Base-by-base conservation (phyloP, 1,140 invertebrate genomes). In the Diprion similis region DNA sequence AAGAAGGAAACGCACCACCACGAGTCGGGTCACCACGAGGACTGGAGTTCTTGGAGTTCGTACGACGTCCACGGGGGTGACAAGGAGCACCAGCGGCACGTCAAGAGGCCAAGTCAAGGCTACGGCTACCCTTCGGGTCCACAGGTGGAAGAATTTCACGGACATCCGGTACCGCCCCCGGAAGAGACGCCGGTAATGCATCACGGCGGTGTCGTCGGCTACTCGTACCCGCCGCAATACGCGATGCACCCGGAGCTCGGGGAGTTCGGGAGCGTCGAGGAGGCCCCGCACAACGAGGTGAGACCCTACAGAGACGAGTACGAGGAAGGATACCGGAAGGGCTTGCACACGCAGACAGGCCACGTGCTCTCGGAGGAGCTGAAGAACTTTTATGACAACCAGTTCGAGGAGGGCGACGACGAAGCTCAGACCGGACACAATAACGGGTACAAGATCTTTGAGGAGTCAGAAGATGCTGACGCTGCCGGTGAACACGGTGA, bases 11-110 rank as follows among this genome's bases (percentile, higher is more conserved):
- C 68, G 10, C 75, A 89, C 37, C 84, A 88, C 71, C 84, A 90
- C 72, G 84, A 89, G 51, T 84, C 89, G 66, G 87, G 86, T 74
- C 86, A 90, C 73, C 83, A 87, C 7, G 88, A 90, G 68, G 82
- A 89, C 59, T 83, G 79, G 79, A 78, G 65, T 69, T 72, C 18
- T 46, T 85, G 79, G 80, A 85, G 80, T 69, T 82, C 81, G 2
- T 87, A 87, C 68, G 76, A 77, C 1, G 73, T 78, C 8, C 81
- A 86, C 8, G 82, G 81, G 19, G 84, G 83, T 18, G 75, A 87
- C 46, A 79, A 85, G 51, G 81, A 82, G 77, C 78, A 70, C 71
- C 77, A 78, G 74, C 79, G 78, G 74, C 79, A 77, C 73, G 81
- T 72, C 68, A 80, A 78, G 10, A 74, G 77, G 10, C 76, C 81